Evolutionary conservation across 2,888 invertebrate genomes (phyloP).

Genomic region (Cephonodes hylas): DNA sequence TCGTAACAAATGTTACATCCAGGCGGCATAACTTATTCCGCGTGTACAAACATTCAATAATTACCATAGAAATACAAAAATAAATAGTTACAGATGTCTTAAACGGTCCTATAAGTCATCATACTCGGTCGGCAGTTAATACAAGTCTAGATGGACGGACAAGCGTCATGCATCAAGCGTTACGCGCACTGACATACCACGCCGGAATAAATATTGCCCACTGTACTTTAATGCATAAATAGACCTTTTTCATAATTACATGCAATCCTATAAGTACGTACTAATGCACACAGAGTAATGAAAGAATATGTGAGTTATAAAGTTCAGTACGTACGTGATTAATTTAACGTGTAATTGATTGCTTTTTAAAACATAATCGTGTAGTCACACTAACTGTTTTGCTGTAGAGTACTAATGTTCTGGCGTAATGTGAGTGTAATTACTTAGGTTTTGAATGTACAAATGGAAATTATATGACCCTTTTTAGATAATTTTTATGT

Average conservation of each 20-base stretch:
- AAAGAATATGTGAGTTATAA: conserved; percentile 1
- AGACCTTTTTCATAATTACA: conserved; percentile 19
- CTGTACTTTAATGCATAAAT: conserved; percentile 19
- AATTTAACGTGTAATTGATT: conserved; percentile 35
- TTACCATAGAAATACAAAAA: conserved; percentile 32
- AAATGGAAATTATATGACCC: too few relatives aligned
- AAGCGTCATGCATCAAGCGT: conserved; percentile 56
- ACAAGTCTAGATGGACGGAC: conserved; percentile 62
- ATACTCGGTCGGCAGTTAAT: conserved; percentile 54
- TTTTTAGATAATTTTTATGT: too few relatives aligned
- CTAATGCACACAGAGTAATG: not conserved
- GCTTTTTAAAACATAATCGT: conserved; percentile 47
- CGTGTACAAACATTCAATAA: conserved; percentile 21
- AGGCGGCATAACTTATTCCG: not conserved
- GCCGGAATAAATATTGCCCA: conserved; percentile 61
- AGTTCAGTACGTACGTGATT: conserved; percentile 21
- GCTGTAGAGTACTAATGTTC: not conserved
- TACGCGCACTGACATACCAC: conserved; percentile 45
- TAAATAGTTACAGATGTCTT: conserved; percentile 38
- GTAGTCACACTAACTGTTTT: conserved; percentile 5
- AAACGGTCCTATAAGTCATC: conserved; percentile 50
- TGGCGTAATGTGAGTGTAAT: not conserved
- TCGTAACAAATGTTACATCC: not conserved
- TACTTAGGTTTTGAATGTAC: not conserved
- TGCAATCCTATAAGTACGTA: conserved; percentile 25